Evolutionary conservation across 2,113 vertebrate species (phyloP).

Genomic region (Hylia prasina): DNA sequence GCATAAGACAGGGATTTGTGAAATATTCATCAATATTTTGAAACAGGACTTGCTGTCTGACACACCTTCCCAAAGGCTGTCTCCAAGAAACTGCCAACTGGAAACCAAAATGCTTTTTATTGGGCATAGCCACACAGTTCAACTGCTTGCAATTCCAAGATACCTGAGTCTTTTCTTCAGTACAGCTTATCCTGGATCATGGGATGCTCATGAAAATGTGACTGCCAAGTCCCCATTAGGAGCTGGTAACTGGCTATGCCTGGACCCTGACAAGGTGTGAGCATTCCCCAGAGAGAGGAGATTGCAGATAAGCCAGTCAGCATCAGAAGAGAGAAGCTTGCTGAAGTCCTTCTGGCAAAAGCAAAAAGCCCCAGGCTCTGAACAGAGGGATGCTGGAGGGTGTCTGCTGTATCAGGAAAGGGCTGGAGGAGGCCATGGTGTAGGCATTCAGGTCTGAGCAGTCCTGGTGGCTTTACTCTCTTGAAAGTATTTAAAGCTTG

Average conservation of each 20-base stretch:
- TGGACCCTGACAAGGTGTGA: fast-evolving
- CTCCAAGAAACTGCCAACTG: neutral
- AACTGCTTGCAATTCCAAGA: neutral
- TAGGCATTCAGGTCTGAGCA: neutral
- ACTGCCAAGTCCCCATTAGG: neutral
- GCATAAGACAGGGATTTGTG: neutral
- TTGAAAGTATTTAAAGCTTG: neutral
- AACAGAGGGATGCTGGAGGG: neutral
- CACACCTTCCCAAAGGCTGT: neutral
- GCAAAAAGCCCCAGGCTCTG: neutral
- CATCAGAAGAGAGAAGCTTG: neutral
- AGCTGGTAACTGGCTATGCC: neutral
- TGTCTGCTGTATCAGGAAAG: neutral
- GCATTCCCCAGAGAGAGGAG: neutral
- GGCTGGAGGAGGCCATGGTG: neutral
- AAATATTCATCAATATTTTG: neutral
- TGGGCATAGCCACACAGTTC: neutral
- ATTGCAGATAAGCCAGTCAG: neutral
- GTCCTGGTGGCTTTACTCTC: neutral
- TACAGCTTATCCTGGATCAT: neutral
- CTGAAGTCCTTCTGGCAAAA: neutral
- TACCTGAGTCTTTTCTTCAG: neutral
- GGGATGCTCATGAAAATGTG: neutral
- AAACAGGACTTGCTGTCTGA: neutral
- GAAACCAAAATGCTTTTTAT: neutral